Conservation (phyloP, 1,140 invertebrate genomes). For the Platyscapa corneri region DNA sequence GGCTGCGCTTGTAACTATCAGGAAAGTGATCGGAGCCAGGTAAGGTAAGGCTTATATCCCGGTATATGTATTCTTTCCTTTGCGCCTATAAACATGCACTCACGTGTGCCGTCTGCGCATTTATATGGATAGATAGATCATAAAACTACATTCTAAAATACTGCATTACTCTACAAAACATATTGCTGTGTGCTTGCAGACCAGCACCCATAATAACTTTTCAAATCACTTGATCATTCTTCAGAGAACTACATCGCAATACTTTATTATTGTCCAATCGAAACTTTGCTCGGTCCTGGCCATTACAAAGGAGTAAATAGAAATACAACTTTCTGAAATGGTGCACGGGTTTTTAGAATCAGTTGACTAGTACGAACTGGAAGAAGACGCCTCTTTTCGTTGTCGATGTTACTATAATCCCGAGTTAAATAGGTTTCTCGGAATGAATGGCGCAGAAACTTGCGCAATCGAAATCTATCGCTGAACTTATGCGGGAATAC, state of each 20-base stretch:
- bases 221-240: conserved; percentile 48
- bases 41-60: conserved; percentile 43
- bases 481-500: conserved; percentile 26
- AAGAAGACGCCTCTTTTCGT: neutral
- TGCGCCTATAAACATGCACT: neutral
- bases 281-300: conserved; percentile 9
- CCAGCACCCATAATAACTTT: neutral
- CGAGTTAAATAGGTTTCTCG: conserved; percentile 50
- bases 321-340: conserved; percentile 41
- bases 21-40: conserved; percentile 43
- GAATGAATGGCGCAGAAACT: conserved; percentile 45
- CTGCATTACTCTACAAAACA: conserved; percentile 3
- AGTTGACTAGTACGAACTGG: conserved; percentile 34
- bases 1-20: neutral
- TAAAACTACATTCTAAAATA: neutral
- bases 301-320: conserved; percentile 36
- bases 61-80: too few relatives aligned
- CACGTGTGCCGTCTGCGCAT: neutral
- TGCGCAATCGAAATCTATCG: conserved; percentile 51
- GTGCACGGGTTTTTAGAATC: conserved; percentile 37
- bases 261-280: conserved; percentile 47
- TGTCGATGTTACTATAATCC: conserved; percentile 3
- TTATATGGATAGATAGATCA: neutral
- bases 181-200: neutral
- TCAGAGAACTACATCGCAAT: neutral